phyloP scores from a whole-genome alignment of 2,888 invertebrate genomes.

The Cryptocephalus primarius region DNA sequence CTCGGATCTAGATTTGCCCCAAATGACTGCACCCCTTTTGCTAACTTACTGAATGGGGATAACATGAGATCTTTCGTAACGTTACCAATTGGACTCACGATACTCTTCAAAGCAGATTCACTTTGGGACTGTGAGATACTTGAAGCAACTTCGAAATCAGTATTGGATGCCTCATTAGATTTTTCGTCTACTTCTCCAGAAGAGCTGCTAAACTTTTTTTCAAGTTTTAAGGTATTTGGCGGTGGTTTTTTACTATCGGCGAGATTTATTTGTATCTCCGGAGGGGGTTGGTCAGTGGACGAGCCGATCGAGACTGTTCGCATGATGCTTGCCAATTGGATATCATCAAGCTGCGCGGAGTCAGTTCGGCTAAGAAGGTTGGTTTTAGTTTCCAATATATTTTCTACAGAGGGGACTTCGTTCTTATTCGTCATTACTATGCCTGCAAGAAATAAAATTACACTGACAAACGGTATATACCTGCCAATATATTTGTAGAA shows the following conservation, averaged over 20 bases:
- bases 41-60: conserved; percentile 71
- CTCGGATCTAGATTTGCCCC: conserved; percentile 79
- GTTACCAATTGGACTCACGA: conserved; percentile 56
- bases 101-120: conserved; percentile 60
- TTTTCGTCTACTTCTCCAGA: conserved; percentile 50
- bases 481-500: no score
- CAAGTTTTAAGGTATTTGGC: conserved; percentile 44
- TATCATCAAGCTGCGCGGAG: conserved; percentile 32
- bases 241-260: conserved; percentile 31
- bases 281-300: conserved; percentile 22
- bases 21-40: conserved; percentile 75
- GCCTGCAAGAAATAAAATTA: conserved; percentile 20
- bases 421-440: conserved; percentile 44
- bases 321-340: conserved; percentile 36
- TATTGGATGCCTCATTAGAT: conserved; percentile 40
- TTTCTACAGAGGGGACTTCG: conserved; percentile 13
- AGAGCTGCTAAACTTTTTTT: conserved; percentile 58
- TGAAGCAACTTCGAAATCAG: conserved; percentile 51
- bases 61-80: conserved; percentile 56
- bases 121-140: conserved; percentile 69
- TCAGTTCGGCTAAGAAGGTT: conserved; percentile 33
- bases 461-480: no score
- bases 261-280: conserved; percentile 33
- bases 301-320: conserved; percentile 29
- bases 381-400: conserved; percentile 35